Conservation (phyloP, 2,888 invertebrate genomes). For the Poecilus cupreus region DNA sequence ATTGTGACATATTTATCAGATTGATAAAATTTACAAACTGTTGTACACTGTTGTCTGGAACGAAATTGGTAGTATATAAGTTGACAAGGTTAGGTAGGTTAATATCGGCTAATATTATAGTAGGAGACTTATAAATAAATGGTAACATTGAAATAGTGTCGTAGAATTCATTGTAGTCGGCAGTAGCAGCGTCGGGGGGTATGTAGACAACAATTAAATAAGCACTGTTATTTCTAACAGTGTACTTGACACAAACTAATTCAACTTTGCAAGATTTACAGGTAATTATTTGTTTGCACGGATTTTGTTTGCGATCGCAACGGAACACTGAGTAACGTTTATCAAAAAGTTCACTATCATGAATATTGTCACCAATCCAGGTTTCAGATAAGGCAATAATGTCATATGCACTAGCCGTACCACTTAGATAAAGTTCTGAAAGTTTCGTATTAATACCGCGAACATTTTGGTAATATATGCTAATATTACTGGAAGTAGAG, state of each 20-base stretch:
- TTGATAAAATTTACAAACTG: background rate
- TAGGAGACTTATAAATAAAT: background rate
- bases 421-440: conserved; percentile 5
- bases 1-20: background rate
- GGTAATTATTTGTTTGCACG: background rate
- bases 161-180: background rate
- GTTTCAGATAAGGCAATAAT: background rate
- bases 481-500: too few species aligned
- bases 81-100: background rate
- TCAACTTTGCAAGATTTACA: background rate
- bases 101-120: background rate
- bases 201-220: conserved; percentile 3
- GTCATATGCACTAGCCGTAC: too few species aligned
- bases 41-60: background rate
- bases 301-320: background rate
- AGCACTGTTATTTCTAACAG: background rate
- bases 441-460: too few species aligned
- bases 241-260: background rate
- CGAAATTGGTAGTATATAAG: background rate
- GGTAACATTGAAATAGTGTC: background rate
- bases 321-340: background rate
- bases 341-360: background rate
- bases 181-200: background rate
- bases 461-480: too few species aligned
- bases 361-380: background rate